These are phyloP conservation scores for Azemiops feae DNA, from an alignment of 2,113 vertebrate species.

Conservation along the genomic window DNA sequence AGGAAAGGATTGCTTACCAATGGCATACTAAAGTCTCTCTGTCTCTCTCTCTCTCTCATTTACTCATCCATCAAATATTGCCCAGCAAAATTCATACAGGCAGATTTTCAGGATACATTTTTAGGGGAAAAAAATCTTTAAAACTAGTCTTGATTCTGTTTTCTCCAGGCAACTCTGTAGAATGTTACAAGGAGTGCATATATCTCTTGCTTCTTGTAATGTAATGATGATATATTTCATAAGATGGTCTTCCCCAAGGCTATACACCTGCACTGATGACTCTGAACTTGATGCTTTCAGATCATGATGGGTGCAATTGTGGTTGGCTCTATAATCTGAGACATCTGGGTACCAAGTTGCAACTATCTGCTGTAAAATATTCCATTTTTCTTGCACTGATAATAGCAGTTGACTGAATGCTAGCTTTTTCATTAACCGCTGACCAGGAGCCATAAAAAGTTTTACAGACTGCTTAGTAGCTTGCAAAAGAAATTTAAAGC, in stretches of 20 bases:
- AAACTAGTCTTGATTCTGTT: background rate
- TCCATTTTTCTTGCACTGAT: background rate
- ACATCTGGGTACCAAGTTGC: background rate
- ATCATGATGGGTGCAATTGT: background rate
- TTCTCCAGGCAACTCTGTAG: background rate
- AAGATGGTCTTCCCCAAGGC: background rate
- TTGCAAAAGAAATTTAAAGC: background rate
- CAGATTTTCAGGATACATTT: background rate
- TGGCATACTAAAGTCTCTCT: too few species aligned
- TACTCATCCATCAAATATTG: too few species aligned
- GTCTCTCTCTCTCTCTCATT: too few species aligned
- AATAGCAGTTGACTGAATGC: background rate
- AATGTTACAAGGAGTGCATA: background rate
- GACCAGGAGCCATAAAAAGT: background rate
- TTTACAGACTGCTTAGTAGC: background rate
- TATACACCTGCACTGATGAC: background rate
- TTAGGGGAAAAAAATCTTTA: background rate
- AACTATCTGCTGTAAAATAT: background rate
- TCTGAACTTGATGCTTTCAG: background rate
- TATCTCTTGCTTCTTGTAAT: background rate
- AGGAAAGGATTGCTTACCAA: background rate
- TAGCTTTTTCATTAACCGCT: background rate
- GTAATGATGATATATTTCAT: background rate
- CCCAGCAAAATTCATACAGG: too few species aligned
- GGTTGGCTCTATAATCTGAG: background rate